Evolutionary conservation across 2,113 vertebrate genomes (phyloP).

Genomic region (Dicrurus megarhynchus): DNA sequence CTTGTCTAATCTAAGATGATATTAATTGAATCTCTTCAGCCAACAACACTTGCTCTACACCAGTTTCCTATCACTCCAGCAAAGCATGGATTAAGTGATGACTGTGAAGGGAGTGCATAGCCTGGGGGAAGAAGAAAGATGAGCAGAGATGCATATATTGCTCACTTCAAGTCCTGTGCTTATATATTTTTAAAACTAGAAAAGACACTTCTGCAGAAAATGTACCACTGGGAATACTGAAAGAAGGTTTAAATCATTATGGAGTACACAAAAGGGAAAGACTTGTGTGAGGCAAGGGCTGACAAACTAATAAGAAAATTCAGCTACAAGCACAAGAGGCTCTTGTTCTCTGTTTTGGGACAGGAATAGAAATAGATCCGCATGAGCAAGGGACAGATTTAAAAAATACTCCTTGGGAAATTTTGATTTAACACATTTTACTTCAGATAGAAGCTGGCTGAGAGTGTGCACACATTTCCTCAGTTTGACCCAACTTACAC

Average conservation of each 20-base stretch:
- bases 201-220: background rate
- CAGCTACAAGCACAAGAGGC: background rate
- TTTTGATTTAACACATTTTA: background rate
- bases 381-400: background rate
- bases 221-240: background rate
- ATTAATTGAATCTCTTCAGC: background rate
- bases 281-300: background rate
- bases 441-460: background rate
- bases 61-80: background rate
- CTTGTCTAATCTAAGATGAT: background rate
- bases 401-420: background rate
- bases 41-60: background rate
- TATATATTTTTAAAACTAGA: background rate
- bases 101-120: background rate
- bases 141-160: background rate
- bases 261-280: background rate
- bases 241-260: background rate
- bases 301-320: conserved; percentile 1
- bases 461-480: background rate
- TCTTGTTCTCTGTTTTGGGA: background rate
- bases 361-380: background rate
- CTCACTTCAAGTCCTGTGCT: background rate
- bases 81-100: background rate
- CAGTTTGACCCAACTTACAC: background rate
- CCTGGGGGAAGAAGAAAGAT: background rate